phyloP scores from a whole-genome alignment of 1,140 invertebrate genomes.

The Drosophila tsacasi region DNA sequence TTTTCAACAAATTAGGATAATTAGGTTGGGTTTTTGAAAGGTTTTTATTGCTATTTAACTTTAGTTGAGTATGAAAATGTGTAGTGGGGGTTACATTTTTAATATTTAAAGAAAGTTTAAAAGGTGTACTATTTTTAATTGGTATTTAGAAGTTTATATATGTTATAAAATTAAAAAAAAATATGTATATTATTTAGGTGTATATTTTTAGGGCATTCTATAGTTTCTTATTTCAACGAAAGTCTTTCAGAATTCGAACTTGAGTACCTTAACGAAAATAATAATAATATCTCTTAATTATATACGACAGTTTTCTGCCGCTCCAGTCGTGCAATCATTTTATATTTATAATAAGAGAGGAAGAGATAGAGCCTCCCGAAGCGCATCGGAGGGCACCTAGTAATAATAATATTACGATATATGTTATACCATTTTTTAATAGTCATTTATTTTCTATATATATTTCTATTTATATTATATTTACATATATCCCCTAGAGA shows the following conservation, averaged over 20 bases:
- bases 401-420: too few relatives aligned
- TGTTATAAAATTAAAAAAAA: not conserved
- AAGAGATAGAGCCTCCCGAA: too few relatives aligned
- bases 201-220: not conserved
- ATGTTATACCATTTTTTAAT: too few relatives aligned
- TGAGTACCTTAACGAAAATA: too few relatives aligned
- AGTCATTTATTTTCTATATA: not conserved
- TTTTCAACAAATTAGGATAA: not conserved
- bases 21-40: not conserved
- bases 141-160: too few relatives aligned
- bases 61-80: not conserved
- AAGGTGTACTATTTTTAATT: not conserved
- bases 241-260: too few relatives aligned
- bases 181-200: not conserved
- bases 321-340: too few relatives aligned
- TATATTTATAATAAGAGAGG: too few relatives aligned
- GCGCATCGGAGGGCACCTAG: too few relatives aligned
- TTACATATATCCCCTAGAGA: not conserved
- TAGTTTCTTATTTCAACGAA: not conserved
- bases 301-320: too few relatives aligned
- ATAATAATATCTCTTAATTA: too few relatives aligned
- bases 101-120: not conserved
- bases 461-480: too few relatives aligned
- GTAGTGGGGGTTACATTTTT: not conserved
- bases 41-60: not conserved